phyloP scores from a whole-genome alignment of 2,797 vertebrate species.

The Tapirus indicus region DNA sequence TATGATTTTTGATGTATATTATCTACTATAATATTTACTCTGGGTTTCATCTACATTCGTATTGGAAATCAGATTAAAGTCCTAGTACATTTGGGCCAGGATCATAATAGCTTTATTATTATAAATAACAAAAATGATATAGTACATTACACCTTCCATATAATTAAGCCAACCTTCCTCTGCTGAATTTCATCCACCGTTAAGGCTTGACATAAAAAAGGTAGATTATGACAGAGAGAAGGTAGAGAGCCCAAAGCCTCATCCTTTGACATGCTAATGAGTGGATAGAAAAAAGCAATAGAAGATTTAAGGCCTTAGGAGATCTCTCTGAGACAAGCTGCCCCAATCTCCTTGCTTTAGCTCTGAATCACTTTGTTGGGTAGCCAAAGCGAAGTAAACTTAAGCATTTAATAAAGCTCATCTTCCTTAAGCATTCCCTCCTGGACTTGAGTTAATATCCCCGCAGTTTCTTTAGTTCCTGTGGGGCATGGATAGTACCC shows the following conservation, averaged over 20 bases:
- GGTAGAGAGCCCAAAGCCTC: neutral
- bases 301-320: neutral
- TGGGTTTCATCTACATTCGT: neutral
- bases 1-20: neutral
- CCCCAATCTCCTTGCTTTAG: accelerated
- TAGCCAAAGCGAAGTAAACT: neutral
- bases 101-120: neutral
- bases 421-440: neutral
- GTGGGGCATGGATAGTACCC: neutral
- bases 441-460: neutral
- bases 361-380: neutral
- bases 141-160: neutral
- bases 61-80: neutral
- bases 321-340: neutral
- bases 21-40: neutral
- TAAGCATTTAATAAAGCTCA: too few relatives aligned
- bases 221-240: neutral
- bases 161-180: neutral
- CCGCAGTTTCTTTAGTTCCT: neutral
- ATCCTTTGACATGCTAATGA: neutral
- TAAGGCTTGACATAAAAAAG: neutral
- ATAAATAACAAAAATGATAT: neutral
- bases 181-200: neutral
- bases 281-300: neutral
- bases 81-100: neutral